Conservation (phyloP, 1,140 invertebrate species). For the Heliconius eleuchia region DNA sequence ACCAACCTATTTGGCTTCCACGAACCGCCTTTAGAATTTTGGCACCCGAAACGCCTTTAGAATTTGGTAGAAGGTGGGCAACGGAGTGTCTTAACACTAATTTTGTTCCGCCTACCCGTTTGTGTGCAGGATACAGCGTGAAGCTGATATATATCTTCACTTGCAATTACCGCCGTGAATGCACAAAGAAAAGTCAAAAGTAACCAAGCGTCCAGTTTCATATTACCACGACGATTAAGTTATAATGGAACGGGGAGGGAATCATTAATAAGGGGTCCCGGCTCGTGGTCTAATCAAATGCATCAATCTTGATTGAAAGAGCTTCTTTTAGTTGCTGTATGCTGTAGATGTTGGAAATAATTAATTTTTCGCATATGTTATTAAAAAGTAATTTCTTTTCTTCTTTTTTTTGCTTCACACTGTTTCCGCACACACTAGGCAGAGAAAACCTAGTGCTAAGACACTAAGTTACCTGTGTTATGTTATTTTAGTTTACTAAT, state of each 20-base stretch:
- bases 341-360: background rate
- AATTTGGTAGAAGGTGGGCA: background rate
- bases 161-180: background rate
- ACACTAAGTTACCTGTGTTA: too few relatives aligned
- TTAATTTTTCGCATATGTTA: background rate
- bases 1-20: too few relatives aligned
- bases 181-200: background rate
- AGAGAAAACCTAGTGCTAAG: too few relatives aligned
- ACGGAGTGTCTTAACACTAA: background rate
- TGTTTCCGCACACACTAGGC: too few relatives aligned
- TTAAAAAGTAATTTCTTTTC: too few relatives aligned
- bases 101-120: background rate
- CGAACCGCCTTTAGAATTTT: too few relatives aligned
- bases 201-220: slow-evolving; percentile 21
- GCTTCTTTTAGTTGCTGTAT: background rate
- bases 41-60: background rate
- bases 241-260: slow-evolving; percentile 32
- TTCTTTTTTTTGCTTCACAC: too few relatives aligned
- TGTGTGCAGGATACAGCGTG: background rate
- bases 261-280: slow-evolving; percentile 34
- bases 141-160: background rate
- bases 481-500: too few relatives aligned
- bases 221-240: slow-evolving; percentile 31
- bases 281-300: slow-evolving; percentile 38
- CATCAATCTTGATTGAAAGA: slow-evolving; percentile 47